These are phyloP conservation scores for Frankliniella fusca DNA, from an alignment of 2,888 invertebrate genomes.

Conservation along the genomic window DNA sequence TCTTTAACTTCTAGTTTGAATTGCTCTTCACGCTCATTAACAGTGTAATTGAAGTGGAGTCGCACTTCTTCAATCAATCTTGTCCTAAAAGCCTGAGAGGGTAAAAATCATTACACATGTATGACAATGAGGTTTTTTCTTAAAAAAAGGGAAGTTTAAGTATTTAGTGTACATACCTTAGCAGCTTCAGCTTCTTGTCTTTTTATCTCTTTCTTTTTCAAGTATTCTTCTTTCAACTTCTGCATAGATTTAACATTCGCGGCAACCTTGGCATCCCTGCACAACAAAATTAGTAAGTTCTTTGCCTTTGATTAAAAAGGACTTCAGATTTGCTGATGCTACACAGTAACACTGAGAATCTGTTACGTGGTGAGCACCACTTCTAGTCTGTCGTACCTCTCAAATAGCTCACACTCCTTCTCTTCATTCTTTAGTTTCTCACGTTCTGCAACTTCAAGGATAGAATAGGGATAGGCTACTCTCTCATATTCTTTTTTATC, in stretches of 20 bases:
- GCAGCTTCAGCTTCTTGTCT: slow-evolving; percentile 57
- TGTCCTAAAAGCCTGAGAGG: slow-evolving; percentile 53
- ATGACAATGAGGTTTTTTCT: not conserved
- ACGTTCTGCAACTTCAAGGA: slow-evolving; percentile 62
- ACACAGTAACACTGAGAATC: not conserved
- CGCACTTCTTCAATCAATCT: slow-evolving; percentile 81
- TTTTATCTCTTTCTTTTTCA: slow-evolving; percentile 59
- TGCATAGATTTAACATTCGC: slow-evolving; percentile 67
- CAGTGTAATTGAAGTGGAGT: slow-evolving; percentile 78
- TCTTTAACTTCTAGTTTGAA: slow-evolving; percentile 79
- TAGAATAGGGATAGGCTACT: slow-evolving; percentile 61
- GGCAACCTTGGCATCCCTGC: slow-evolving; percentile 48
- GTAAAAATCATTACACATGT: not conserved
- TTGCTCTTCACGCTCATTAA: slow-evolving; percentile 75
- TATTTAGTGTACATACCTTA: slow-evolving; percentile 51
- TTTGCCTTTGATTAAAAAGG: not conserved
- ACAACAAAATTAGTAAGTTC: not conserved
- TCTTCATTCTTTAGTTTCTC: slow-evolving; percentile 51
- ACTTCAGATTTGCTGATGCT: too few species aligned
- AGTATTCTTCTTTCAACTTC: slow-evolving; percentile 53
- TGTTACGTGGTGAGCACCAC: not conserved
- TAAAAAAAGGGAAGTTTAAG: not conserved
- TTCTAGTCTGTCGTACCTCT: slow-evolving; percentile 44
- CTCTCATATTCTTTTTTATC: slow-evolving; percentile 63
- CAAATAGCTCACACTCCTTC: slow-evolving; percentile 53